Conservation (phyloP, 2,113 vertebrate species). For the Mormyrus lacerda region DNA sequence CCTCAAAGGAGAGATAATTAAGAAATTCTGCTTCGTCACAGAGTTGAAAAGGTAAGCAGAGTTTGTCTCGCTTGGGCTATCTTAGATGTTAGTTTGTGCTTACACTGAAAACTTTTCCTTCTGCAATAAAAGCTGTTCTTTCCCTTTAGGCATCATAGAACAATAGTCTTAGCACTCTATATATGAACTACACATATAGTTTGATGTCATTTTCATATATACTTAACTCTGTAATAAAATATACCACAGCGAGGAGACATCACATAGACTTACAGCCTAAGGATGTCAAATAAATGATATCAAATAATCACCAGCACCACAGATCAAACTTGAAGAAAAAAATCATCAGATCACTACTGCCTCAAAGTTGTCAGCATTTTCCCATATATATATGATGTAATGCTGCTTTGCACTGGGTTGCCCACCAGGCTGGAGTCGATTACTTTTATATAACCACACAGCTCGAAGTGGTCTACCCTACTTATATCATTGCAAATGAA, state of each 20-base stretch:
- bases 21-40: neutral
- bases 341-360: too few species aligned
- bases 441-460: neutral
- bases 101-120: neutral
- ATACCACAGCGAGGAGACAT: neutral
- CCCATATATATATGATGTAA: neutral
- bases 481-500: neutral
- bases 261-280: neutral
- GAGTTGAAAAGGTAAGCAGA: neutral
- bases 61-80: neutral
- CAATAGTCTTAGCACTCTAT: neutral
- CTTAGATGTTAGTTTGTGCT: neutral
- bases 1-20: neutral
- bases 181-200: neutral
- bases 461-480: neutral
- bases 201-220: neutral
- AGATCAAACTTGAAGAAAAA: too few species aligned
- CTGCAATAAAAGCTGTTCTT: neutral
- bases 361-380: too few species aligned
- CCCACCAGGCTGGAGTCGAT: neutral
- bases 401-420: neutral
- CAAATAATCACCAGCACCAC: too few species aligned
- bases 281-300: neutral
- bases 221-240: neutral
- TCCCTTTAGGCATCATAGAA: neutral